phyloP scores from a whole-genome alignment of 2,888 invertebrate genomes.

The Scaptomyza cyrtandrae region DNA sequence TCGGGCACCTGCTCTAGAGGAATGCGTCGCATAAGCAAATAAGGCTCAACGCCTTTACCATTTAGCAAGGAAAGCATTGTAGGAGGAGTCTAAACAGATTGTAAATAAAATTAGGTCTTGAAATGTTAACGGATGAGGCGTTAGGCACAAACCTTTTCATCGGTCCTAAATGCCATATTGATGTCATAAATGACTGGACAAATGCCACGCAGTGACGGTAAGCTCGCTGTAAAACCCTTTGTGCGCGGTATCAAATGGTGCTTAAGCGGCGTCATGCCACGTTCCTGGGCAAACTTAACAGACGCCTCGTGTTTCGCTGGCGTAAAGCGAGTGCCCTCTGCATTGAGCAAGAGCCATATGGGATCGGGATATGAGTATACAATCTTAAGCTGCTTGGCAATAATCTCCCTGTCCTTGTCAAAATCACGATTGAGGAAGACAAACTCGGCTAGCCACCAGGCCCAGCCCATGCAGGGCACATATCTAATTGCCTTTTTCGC shows the following conservation, averaged over 20 bases:
- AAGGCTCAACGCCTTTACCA: conserved; percentile 90
- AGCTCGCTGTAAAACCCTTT: conserved; percentile 95
- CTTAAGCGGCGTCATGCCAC: conserved; percentile 93
- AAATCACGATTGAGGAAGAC: conserved; percentile 96
- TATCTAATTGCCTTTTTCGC: conserved; percentile 96
- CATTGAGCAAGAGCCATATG: conserved; percentile 94
- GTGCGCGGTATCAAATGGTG: conserved; percentile 97
- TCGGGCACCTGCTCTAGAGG: conserved; percentile 92
- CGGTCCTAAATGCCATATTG: conserved; percentile 89
- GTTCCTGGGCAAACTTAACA: conserved; percentile 93
- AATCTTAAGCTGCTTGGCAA: conserved; percentile 91
- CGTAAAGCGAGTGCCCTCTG: conserved; percentile 97
- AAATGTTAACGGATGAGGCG: neutral
- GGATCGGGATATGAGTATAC: conserved; percentile 95
- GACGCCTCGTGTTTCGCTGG: conserved; percentile 94
- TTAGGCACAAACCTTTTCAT: conserved; percentile 85
- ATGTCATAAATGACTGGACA: conserved; percentile 94
- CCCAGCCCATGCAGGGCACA: conserved; percentile 97
- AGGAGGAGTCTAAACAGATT: conserved; percentile 86
- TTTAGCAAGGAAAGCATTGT: conserved; percentile 91
- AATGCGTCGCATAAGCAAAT: conserved; percentile 92
- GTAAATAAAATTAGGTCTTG: neutral
- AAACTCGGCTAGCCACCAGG: conserved; percentile 97
- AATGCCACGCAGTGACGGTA: conserved; percentile 92
- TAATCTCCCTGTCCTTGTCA: conserved; percentile 94